Conservation (phyloP, 2,797 vertebrate species). For the Chaunax sp. region DNA sequence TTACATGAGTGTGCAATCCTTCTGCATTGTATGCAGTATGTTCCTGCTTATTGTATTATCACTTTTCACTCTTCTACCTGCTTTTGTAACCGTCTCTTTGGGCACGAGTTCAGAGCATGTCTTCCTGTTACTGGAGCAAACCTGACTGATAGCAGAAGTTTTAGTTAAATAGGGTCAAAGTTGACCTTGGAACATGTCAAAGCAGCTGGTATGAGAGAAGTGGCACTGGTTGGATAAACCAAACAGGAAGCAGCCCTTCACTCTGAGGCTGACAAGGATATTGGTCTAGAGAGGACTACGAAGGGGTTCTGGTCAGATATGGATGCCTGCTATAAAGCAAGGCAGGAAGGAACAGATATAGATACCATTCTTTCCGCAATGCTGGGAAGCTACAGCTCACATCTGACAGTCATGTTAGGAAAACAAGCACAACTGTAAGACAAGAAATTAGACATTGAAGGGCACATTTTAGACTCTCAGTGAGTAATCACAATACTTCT, state of each 20-base stretch:
- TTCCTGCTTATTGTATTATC: conserved; percentile 6
- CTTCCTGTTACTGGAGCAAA: conserved; percentile 68
- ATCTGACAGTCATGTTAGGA: conserved; percentile 60
- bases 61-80: conserved; percentile 14
- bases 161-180: conserved; percentile 69
- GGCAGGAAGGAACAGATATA: conserved; percentile 80
- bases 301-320: conserved; percentile 71
- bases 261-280: conserved; percentile 73
- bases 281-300: conserved; percentile 56
- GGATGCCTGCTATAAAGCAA: conserved; percentile 58
- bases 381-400: conserved; percentile 73
- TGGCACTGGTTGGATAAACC: conserved; percentile 67
- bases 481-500: conserved; percentile 15
- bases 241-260: conserved; percentile 75
- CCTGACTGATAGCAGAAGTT: conserved; percentile 57
- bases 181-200: conserved; percentile 55
- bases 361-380: conserved; percentile 69
- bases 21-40: not conserved
- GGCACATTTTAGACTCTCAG: conserved; percentile 7
- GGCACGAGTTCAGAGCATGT: conserved; percentile 59
- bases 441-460: conserved; percentile 51
- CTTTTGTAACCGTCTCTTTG: conserved; percentile 62
- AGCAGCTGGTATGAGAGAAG: conserved; percentile 46
- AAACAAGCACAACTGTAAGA: conserved; percentile 63
- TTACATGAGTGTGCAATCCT: not conserved